Conservation (phyloP, 1,140 invertebrate genomes). For the Pseudomyrmex dendroicus region DNA sequence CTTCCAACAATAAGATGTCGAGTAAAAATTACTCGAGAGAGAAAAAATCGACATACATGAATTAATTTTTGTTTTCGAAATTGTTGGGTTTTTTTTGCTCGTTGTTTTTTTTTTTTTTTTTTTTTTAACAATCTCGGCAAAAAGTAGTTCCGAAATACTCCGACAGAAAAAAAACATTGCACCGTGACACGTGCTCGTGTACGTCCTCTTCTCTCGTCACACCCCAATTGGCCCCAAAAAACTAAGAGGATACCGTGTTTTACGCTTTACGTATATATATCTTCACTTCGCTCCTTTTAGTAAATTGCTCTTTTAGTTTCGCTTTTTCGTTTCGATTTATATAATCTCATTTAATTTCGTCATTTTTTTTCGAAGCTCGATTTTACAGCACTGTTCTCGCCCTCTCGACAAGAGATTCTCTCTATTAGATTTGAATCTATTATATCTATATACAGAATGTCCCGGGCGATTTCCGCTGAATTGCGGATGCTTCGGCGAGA, state of each 20-base stretch:
- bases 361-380: conserved; percentile 4
- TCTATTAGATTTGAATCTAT: conserved; percentile 9
- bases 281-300: conserved; percentile 7
- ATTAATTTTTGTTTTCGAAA: background rate
- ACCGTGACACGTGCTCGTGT: background rate
- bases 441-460: conserved; percentile 35
- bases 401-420: conserved; percentile 1
- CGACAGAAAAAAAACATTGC: background rate
- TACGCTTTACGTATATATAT: conserved; percentile 22
- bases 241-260: conserved; percentile 72
- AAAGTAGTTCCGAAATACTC: background rate
- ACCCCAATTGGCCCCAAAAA: conserved; percentile 76
- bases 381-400: background rate
- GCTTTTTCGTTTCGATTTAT: background rate
- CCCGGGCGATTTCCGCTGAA: conserved; percentile 14
- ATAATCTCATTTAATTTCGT: no score
- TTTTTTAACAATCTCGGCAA: conserved; percentile 1
- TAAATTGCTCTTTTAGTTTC: background rate
- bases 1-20: background rate
- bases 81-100: background rate
- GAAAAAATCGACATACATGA: background rate
- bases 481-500: conserved; percentile 22
- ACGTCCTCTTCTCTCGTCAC: conserved; percentile 25
- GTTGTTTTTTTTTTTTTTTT: background rate
- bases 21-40: background rate